Evolutionary conservation across 2,797 vertebrate genomes (phyloP).

Genomic region (Brachyalestes nurse): DNA sequence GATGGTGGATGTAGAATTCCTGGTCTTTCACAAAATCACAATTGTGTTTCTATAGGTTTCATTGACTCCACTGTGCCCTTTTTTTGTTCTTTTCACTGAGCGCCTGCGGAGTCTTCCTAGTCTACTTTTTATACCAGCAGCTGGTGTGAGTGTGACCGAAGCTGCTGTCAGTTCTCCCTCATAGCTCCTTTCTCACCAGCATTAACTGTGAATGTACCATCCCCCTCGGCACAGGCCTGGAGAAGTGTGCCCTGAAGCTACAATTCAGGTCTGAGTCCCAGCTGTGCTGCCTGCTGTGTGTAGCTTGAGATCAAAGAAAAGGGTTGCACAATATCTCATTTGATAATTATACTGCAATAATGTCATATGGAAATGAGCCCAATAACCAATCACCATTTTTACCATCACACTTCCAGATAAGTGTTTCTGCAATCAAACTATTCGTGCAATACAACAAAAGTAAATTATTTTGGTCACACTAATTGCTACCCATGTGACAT

Average conservation of each 20-base stretch:
- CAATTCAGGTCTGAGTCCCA: slow-evolving; percentile 37
- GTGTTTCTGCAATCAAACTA: too few relatives aligned
- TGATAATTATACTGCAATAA: not conserved
- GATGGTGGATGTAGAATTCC: too few relatives aligned
- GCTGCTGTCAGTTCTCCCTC: slow-evolving; percentile 44
- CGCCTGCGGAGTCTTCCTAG: slow-evolving; percentile 13
- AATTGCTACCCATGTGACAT: too few relatives aligned
- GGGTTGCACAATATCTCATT: not conserved
- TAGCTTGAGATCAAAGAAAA: slow-evolving; percentile 16
- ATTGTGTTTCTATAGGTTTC: too few relatives aligned
- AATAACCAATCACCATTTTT: too few relatives aligned
- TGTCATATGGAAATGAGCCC: not conserved
- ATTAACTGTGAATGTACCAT: slow-evolving; percentile 44
- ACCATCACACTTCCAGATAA: too few relatives aligned
- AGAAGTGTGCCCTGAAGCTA: slow-evolving; percentile 39
- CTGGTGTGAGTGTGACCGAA: slow-evolving; percentile 55
- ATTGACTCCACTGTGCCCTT: too few relatives aligned
- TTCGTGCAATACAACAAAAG: too few relatives aligned
- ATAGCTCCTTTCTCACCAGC: slow-evolving; percentile 43
- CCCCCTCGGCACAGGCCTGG: slow-evolving; percentile 28
- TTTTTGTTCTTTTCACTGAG: not conserved
- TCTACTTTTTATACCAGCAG: slow-evolving; percentile 59
- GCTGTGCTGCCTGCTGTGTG: slow-evolving; percentile 23
- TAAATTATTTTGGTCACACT: too few relatives aligned
- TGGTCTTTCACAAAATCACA: too few relatives aligned